Base-by-base conservation (phyloP, 2,113 vertebrate genomes). In the Scomber colias region DNA sequence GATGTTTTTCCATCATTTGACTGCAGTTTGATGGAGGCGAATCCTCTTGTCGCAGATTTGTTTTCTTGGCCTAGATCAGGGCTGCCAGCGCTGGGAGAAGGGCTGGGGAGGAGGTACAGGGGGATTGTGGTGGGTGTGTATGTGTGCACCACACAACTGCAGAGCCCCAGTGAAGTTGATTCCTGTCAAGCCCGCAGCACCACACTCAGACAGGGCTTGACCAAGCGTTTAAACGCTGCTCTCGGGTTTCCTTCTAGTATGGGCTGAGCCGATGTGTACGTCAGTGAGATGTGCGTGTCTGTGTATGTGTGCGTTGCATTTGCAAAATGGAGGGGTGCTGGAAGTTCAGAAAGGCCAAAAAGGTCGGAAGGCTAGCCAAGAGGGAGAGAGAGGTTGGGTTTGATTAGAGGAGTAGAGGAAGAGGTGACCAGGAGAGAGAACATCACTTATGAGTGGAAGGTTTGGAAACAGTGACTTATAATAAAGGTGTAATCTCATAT, bases 211-310 rank as follows among this genome's bases (percentile, higher is more conserved):
- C 86, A 88, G 83, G 86, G 82, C 79, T 86, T 89, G 89, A 89
- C 88, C 88, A 79, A 85, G 89, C 86, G 75, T 90, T 93, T 90
- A 90, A 93, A 89, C 64, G 50, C 79, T 82, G 89, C 89, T 89
- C 63, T 44, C 83, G 90, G 89, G 84, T 87, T 90, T 89, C 83
- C 74, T 19, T 40, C 82, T 86, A 65, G 82, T 80, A 78, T 69
- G 71, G 69, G 81, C 86, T 81, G 87, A 90, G 78, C 85, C 89
- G 71, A 86, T 73, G 83, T 90, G 91, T 91, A 89, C 91, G 81
- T 90, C 89, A 59, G 72, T n/a, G 77, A 85, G 75, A 35, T 68
- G 46, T 84, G 77, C 74, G 64, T 56, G 57, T 69, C 61, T 66
- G 35, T 79, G 56, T 67, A 49, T 80, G 70, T 69, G 61, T 19